Evolutionary conservation across 2,888 invertebrate species (phyloP), one percentile per base, ranked within the genome.

Genomic region (Phymatocera aterrima): DNA sequence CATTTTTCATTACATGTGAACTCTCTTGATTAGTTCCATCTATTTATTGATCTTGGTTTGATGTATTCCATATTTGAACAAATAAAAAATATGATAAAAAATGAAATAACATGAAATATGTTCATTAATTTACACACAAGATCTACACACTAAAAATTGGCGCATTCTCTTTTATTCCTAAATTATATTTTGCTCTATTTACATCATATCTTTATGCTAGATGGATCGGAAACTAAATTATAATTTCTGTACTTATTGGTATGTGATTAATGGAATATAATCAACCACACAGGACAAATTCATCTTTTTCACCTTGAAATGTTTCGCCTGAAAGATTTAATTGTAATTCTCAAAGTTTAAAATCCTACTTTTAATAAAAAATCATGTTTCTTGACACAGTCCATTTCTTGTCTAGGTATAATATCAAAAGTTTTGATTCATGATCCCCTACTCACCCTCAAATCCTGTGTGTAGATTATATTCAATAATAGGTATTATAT

Each of bases 161-260:
- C 46, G 43, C 81, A 81, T 80, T 74, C 74, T 79, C 79, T 61
- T 82, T 84, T 84, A 85, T 82, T 81, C 79, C 80, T 84, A 83
- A 78, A 83, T 80, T 83, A 81, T 85, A 85, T 78, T 84, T 81
- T 82, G 81, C 83, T 83, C 83, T 87, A 86, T 86, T 83, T 87
- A 87, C 85, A 85, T 79, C 84, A 80, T 80, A 81, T 83, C 21
- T 51, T 79, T 83, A 83, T 78, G 79, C 81, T 81, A 83, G 82
- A 80, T 83, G 82, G 81, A 82, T 82, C 82, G 79, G 79, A 83
- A 82, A 80, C 31, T 81, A 81, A 83, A 79, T 78, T 83, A 79
- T 80, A 83, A 81, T 37, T 60, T 60, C n/a, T 57, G 24, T 60
- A 28, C 40, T 54, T 37, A 57, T 75, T 28, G 31, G 57, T 40